Base-by-base conservation (phyloP, 2,888 invertebrate genomes). In the Cordilura impudica region DNA sequence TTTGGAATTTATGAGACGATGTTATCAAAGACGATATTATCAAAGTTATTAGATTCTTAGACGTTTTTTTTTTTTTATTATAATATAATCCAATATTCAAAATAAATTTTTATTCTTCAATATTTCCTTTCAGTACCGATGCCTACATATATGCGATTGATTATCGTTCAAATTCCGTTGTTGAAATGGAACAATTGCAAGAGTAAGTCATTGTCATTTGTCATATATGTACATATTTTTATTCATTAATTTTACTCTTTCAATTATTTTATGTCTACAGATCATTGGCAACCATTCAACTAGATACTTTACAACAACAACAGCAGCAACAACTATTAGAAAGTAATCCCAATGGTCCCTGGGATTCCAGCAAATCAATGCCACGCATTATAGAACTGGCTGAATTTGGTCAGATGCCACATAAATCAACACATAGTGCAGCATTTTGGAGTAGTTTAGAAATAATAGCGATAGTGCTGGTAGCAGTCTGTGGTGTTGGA, bases 111-210 rank as follows among this genome's bases (percentile, higher is more conserved):
- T 66, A 21, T 16, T 65, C 45, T n/a, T 10, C 0, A 10, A 49
- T 18, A n/a, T 16, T 51, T 70, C n/a, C 77, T 92, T 92, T 81
- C 90, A 96, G 96, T 61, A 96, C 96, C 21, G 96, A 96, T 84
- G 92, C 96, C 90, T 96, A 95, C 84, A 91, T 97, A 74, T 97
- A 96, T 86, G 96, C 95, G 2, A 94, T 97, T 18, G 96, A 96
- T 90, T 95, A 95, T 0, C 91, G 94, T 82, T 93, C 95, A 4
- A 96, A 96, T 86, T 92, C 94, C 0, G 93, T 97, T 70, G 93
- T 96, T 53, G 95, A 96, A 85, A 95, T 95, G 92, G 94, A 95
- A 74, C 92, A 93, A 4, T 88, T 96, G 29, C 94, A 95, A 88
- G 93, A 92, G 95, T 96, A 91, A 92, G 86, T 83, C 3, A 5